phyloP scores from a whole-genome alignment of 1,140 invertebrate species.

The Drosophila ironensis region DNA sequence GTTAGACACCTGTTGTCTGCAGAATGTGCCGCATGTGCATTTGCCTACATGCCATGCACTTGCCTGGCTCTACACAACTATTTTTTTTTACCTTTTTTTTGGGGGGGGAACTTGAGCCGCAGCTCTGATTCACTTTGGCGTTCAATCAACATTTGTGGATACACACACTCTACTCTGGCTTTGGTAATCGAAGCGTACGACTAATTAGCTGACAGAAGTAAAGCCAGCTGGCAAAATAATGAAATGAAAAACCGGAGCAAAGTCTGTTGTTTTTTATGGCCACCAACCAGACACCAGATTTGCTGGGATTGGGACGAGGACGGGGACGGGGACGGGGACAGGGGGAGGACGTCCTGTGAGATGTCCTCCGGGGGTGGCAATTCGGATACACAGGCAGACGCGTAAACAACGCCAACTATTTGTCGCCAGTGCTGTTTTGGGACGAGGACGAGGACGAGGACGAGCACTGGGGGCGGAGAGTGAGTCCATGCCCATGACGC shows the following conservation, averaged over 20 bases:
- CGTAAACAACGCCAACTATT: slow-evolving; percentile 44
- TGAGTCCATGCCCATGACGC: slow-evolving; percentile 2
- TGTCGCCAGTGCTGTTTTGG: slow-evolving; percentile 22
- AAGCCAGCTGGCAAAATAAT: slow-evolving; percentile 24
- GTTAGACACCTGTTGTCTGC: slow-evolving; percentile 38
- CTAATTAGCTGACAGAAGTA: slow-evolving; percentile 4
- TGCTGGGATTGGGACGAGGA: too few relatives aligned
- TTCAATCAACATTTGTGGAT: neutral
- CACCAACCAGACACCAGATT: too few relatives aligned
- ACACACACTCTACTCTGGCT: neutral
- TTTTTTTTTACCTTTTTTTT: too few relatives aligned
- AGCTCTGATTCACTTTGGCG: neutral
- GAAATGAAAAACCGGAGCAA: slow-evolving; percentile 15
- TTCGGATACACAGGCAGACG: slow-evolving; percentile 26
- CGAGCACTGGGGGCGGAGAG: neutral
- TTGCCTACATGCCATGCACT: neutral
- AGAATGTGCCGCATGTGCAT: neutral
- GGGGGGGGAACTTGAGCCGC: too few relatives aligned
- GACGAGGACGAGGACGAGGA: too few relatives aligned
- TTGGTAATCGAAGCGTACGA: slow-evolving; percentile 24
- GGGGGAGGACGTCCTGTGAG: neutral
- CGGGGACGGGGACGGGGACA: neutral
- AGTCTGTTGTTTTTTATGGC: slow-evolving; percentile 13
- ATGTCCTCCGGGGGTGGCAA: slow-evolving; percentile 20
- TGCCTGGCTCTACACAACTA: neutral